These are phyloP conservation scores for Alitta virens DNA, from an alignment of 2,888 invertebrate genomes.

Conservation along the genomic window DNA sequence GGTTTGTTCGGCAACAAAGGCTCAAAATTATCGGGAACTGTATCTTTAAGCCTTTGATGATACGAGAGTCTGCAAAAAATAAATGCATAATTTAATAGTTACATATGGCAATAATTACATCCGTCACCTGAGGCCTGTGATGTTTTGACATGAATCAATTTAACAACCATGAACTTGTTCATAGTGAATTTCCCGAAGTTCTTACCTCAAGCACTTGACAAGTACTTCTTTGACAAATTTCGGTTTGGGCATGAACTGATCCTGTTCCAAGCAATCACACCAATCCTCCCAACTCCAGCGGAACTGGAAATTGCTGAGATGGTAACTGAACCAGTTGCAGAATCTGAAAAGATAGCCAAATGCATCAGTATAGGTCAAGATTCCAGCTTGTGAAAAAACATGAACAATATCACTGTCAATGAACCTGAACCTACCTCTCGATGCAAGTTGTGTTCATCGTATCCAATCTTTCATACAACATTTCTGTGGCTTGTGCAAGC, in stretches of 20 bases:
- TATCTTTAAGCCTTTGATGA: conserved; percentile 83
- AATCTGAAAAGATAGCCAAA: too few relatives aligned
- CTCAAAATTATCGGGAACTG: conserved; percentile 84
- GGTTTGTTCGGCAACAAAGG: conserved; percentile 82
- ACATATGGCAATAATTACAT: too few relatives aligned
- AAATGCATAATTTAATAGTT: not conserved
- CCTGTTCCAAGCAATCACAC: conserved; percentile 53
- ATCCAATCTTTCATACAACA: conserved; percentile 92
- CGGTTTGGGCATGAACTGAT: conserved; percentile 81
- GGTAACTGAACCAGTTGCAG: conserved; percentile 96
- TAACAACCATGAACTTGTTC: not conserved
- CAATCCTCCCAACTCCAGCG: conserved; percentile 88
- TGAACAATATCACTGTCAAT: too few relatives aligned
- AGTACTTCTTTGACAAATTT: conserved; percentile 92
- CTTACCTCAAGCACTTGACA: conserved; percentile 81
- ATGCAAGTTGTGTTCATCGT: conserved; percentile 96
- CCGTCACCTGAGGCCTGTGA: too few relatives aligned
- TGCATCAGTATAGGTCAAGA: not conserved
- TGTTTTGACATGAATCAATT: too few relatives aligned
- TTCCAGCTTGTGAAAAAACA: too few relatives aligned
- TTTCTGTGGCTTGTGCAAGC: conserved; percentile 95
- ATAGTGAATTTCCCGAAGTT: not conserved
- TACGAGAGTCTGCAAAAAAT: conserved; percentile 70
- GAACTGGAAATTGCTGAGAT: conserved; percentile 98
- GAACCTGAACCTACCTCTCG: too few relatives aligned